phyloP scores from a whole-genome alignment of 2,888 invertebrate genomes.

The Entomobrya multifasciata region DNA sequence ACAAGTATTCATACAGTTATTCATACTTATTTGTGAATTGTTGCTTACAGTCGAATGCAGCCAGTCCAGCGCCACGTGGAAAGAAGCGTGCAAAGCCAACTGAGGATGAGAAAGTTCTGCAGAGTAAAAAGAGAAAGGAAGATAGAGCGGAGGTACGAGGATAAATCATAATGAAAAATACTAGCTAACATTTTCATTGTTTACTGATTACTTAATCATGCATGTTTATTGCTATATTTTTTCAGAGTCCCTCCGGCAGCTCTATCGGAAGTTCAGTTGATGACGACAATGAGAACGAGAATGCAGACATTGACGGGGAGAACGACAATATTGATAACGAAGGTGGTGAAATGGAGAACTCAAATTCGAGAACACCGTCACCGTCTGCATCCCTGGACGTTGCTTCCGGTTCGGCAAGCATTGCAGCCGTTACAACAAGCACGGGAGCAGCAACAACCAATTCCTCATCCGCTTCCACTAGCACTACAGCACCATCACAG shows the following conservation, averaged over 20 bases:
- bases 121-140: conserved; percentile 84
- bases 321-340: conserved; percentile 79
- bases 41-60: conserved; percentile 78
- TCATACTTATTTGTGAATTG: too few species aligned
- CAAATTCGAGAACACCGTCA: conserved; percentile 79
- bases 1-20: too few species aligned
- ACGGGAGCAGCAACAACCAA: not conserved
- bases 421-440: conserved; percentile 16
- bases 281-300: conserved; percentile 82
- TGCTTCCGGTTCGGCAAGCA: conserved; percentile 64
- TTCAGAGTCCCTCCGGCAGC: conserved; percentile 89
- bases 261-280: conserved; percentile 92
- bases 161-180: not conserved
- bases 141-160: conserved; percentile 84
- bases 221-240: conserved; percentile 31
- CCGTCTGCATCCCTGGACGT: conserved; percentile 76
- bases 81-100: conserved; percentile 80
- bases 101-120: conserved; percentile 84
- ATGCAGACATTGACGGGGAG: conserved; percentile 73
- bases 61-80: conserved; percentile 79
- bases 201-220: too few species aligned
- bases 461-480: conserved; percentile 19
- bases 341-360: conserved; percentile 77
- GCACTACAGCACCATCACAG: conserved; percentile 46
- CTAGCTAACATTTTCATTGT: not conserved